Evolutionary conservation across 2,888 invertebrate species (phyloP).

Genomic region (Epicampocera succincta): DNA sequence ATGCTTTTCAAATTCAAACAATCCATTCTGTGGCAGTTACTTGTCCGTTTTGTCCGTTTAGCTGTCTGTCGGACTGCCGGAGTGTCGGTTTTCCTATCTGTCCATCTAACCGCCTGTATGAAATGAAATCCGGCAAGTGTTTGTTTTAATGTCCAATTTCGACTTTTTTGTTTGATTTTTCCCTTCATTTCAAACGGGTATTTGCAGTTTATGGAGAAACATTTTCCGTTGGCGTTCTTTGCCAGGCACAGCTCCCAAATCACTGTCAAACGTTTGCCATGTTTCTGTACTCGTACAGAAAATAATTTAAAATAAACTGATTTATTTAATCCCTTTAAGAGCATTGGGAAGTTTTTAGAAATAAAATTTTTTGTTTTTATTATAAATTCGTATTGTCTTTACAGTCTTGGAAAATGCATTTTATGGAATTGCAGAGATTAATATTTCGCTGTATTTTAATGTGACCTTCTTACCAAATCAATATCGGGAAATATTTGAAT

Average conservation of each 20-base stretch:
- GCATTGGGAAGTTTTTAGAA: too few species aligned
- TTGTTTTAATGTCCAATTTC: constrained; percentile 7
- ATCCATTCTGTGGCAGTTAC: constrained; percentile 32
- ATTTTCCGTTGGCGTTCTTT: neutral
- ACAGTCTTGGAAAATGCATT: too few species aligned
- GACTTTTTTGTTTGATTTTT: constrained; percentile 1
- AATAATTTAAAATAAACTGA: too few species aligned
- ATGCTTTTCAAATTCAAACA: neutral
- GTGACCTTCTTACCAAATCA: too few species aligned
- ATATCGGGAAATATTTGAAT: too few species aligned
- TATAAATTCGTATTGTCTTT: too few species aligned
- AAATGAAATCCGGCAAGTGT: constrained; percentile 23
- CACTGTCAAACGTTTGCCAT: neutral
- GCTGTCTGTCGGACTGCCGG: neutral
- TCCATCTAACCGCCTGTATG: constrained; percentile 15
- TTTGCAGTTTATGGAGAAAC: neutral
- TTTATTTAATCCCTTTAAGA: too few species aligned
- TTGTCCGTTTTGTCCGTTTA: constrained; percentile 25
- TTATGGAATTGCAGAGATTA: too few species aligned
- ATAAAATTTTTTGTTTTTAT: too few species aligned
- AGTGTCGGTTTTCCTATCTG: neutral
- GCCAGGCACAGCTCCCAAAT: neutral
- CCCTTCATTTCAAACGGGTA: neutral
- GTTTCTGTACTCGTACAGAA: too few species aligned
- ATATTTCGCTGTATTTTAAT: too few species aligned